Evolutionary conservation across 30 jellyfish, hydroid and myxozoan genomes (phyloP), one percentile per base, ranked within the genome.

Genomic region (Euphysa ruthae): DNA sequence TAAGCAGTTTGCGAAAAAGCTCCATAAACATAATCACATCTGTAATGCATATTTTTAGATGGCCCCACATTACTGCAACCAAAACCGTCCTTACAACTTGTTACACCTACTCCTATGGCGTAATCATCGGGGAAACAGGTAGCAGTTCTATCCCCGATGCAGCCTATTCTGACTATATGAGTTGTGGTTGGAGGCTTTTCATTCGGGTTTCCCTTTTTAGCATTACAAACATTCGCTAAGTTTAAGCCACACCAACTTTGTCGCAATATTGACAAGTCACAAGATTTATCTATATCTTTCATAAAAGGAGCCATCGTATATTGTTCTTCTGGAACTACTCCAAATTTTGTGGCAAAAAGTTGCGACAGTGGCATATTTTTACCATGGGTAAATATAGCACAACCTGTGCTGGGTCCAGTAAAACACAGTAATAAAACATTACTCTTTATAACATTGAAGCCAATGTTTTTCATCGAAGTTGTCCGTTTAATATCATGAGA

Each of bases 61-160:
- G 85, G 84, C 55, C 97, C 97, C 24, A 81, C 97, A 57, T 88
- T 88, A 57, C 94, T 88, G 49, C 97, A 88, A 27, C 97, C 97
- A 69, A 65, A 88, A 34, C 97, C 97, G 73, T 88, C 97, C 66
- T 88, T 88, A 64, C 97, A 88, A 58, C 97, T 88, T 58, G 97
- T 81, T 19, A 88, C 97, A 32, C 97, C 97, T 57, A 88, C 66
- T 18, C 97, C 97, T 15, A 88, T 52, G 52, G 97, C 97, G 81
- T 88, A 88, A 74, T 88, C 97, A 43, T 88, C 97, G 21, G 97
- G 97, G 49, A 88, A 88, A 70, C 97, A 88, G n/a, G 97, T 88
- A 20, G 97, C 95, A n/a, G 95, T 88, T 2, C 93, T 64, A 57
- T 88, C 97, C 23, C 97, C 97, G 73, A 88, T 81, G 71, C 97